A percentile compares a stretch with the other conserved stretches of the same genome.
phyloP scores from a whole-genome alignment of 1,140 invertebrate genomes.

The Camponotus vicinus region DNA sequence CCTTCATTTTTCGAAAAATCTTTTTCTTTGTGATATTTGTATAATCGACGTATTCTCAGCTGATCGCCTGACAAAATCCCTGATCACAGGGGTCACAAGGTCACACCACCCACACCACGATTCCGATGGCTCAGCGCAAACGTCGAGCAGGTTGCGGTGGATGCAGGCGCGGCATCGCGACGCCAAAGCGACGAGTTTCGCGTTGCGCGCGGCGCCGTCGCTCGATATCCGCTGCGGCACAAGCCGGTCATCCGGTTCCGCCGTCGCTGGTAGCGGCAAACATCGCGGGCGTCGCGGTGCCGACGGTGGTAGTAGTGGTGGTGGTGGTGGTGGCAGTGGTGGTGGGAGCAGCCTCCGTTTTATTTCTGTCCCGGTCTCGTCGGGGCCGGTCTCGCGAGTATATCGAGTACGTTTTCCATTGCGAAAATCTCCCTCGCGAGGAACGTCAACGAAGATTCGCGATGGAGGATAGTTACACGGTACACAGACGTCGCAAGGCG shows the following conservation, averaged over 20 bases:
- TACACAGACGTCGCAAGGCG: constrained; percentile 83
- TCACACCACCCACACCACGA: constrained; percentile 1
- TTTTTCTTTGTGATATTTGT: neutral
- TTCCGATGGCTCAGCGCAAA: neutral
- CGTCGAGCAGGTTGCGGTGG: constrained; percentile 44
- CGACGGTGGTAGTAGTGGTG: constrained; percentile 67
- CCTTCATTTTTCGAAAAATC: too few relatives aligned
- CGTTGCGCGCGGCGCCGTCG: constrained; percentile 60
- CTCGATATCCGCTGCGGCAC: constrained; percentile 71
- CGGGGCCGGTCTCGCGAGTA: constrained; percentile 32
- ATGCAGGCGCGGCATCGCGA: constrained; percentile 71
- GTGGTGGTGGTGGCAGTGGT: constrained; percentile 56
- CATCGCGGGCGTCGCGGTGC: constrained; percentile 13
- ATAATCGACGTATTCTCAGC: neutral
- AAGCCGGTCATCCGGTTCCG: constrained; percentile 59
- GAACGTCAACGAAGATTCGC: constrained; percentile 13
- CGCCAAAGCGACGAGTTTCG: constrained; percentile 52
- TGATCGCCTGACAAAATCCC: too few relatives aligned
- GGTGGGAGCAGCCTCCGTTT: constrained; percentile 81
- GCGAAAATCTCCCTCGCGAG: constrained; percentile 1
- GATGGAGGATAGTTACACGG: constrained; percentile 84
- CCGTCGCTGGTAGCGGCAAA: constrained; percentile 55
- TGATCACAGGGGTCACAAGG: neutral
- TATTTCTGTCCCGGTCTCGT: constrained; percentile 81
- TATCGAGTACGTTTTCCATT: neutral